phyloP scores from a whole-genome alignment of 2,797 vertebrate genomes.

The Danio aesculapii region DNA sequence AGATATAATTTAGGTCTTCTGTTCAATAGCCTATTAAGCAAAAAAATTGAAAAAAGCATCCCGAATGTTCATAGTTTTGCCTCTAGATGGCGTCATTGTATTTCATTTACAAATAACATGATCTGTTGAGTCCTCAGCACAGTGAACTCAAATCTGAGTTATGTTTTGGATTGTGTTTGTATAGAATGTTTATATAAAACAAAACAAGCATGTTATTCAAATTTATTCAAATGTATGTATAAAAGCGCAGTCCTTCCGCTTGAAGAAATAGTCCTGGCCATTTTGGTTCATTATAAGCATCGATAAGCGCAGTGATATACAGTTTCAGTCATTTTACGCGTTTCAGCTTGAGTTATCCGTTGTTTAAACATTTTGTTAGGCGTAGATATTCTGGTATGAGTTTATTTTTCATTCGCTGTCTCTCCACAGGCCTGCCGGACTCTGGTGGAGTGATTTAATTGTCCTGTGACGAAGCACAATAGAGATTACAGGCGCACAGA shows the following conservation, averaged over 20 bases:
- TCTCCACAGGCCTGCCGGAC: conserved; percentile 64
- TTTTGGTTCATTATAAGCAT: background rate
- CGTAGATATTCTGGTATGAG: background rate
- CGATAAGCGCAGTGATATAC: background rate
- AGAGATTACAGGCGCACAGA: conserved; percentile 81
- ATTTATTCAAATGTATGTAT: background rate
- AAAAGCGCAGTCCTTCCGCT: background rate
- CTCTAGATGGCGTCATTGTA: conserved; percentile 26
- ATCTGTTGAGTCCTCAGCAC: background rate
- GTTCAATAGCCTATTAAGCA: background rate
- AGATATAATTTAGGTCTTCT: no score
- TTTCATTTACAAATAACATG: background rate
- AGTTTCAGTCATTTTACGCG: background rate
- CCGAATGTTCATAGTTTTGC: background rate
- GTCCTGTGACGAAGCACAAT: conserved; percentile 82
- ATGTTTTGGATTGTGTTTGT: background rate
- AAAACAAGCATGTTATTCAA: no score
- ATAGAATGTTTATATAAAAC: background rate
- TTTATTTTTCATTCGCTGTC: background rate
- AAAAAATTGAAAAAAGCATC: background rate
- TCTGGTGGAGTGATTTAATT: conserved; percentile 83
- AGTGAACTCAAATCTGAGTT: background rate
- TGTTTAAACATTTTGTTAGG: background rate
- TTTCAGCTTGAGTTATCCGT: background rate
- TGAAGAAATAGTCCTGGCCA: background rate